Conservation (phyloP, 2,888 invertebrate genomes). For the Microplitis manilae region DNA sequence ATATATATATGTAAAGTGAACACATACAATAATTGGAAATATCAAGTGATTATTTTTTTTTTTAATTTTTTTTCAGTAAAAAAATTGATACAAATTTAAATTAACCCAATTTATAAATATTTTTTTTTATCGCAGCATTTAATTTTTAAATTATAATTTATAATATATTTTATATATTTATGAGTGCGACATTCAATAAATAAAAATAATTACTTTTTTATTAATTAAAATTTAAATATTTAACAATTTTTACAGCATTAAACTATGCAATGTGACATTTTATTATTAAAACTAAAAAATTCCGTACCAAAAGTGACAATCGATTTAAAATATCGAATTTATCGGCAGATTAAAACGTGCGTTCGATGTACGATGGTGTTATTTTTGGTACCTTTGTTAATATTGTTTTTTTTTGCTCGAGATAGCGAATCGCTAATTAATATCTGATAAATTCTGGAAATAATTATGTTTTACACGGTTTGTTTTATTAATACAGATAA, state of each 20-base stretch:
- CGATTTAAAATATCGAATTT: constrained; percentile 36
- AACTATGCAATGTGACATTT: not conserved
- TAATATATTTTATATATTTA: not conserved
- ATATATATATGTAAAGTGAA: constrained; percentile 11
- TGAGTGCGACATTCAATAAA: not conserved
- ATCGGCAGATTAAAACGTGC: constrained; percentile 32
- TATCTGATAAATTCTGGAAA: not conserved
- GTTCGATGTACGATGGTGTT: constrained; percentile 37
- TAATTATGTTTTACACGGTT: not conserved
- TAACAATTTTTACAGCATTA: not conserved
- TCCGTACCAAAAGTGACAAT: constrained; percentile 5
- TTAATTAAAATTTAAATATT: not conserved
- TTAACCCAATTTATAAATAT: constrained; percentile 32
- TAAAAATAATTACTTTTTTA: not conserved
- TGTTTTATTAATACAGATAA: not conserved
- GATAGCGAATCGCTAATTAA: constrained; percentile 6
- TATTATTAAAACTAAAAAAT: not conserved
- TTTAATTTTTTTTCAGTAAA: constrained; percentile 18
- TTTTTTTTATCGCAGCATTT: constrained; percentile 36
- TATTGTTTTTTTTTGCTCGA: not conserved
- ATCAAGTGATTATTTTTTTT: constrained; percentile 12
- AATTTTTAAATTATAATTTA: constrained; percentile 24
- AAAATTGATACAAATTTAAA: constrained; percentile 29
- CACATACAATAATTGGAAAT: constrained; percentile 40
- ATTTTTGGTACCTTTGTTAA: constrained; percentile 3